Evolutionary conservation across 2,888 invertebrate genomes (phyloP), one percentile per base, ranked within the genome.

Genomic region (Sepioteuthis lessoniana): DNA sequence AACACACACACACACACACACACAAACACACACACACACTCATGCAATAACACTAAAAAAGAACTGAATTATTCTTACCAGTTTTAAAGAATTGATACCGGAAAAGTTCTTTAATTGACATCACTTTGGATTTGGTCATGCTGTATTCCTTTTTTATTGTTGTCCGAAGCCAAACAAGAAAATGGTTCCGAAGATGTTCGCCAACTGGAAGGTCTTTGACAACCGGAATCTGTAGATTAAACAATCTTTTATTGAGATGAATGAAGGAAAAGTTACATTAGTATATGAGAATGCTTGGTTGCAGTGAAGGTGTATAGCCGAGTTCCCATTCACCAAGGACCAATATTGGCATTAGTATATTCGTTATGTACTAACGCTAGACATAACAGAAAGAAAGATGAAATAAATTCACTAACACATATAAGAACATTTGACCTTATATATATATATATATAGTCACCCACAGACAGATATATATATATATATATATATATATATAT

Each of bases 121-220:
- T 96, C 21, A 96, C 96, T 90, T 95, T 95, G 31, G 95, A 95
- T 46, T 95, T 94, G 19, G 96, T 96, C 25, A 96, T 95, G 10
- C 96, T 96, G 90, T 95, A 95, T 93, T 95, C 96, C 93, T 96
- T 95, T n/a, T 96, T 95, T 2, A 96, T 96, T 76, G 95, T 95
- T 21, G 96, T 95, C 60, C 94, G 93, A 93, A 96, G 93, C 91
- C 94, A 95, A 13, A 94, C 94, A 55, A 95, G 94, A 55, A 97
- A 94, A 91, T 97, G 97, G 93, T 97, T 97, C 94, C 97, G 97
- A 3, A 97, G 95, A 94, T 96, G 96, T n/a, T 96, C 95, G 21
- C 97, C 97, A 19, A 97, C 97, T 13, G 97, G 97, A 25, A 97
- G 95, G 94, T 97, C 96, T 13, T 95, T 95, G 16, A 96, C 95